A percentile compares a stretch with the other conserved stretches of the same genome.
Conservation (phyloP, 2,113 vertebrate species). For the Tetrax tetrax region DNA sequence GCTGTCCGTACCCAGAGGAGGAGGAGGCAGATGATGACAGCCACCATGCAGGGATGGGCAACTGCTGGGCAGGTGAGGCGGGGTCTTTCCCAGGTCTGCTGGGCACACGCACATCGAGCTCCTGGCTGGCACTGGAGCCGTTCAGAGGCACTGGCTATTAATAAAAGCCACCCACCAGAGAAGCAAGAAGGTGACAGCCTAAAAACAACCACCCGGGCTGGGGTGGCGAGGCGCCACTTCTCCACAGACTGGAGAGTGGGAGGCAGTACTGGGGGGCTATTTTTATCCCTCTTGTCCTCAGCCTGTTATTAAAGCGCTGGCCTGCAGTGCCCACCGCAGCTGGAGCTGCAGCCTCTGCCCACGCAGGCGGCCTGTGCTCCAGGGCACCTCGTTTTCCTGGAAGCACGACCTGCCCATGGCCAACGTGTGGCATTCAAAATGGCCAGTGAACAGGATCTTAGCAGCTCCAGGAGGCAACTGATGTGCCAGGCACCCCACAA, state of each 20-base stretch:
- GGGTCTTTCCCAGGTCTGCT: background rate
- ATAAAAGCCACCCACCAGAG: background rate
- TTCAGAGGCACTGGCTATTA: background rate
- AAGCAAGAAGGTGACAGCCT: slow-evolving; percentile 6
- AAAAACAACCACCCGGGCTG: slow-evolving; percentile 34
- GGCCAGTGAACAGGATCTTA: background rate
- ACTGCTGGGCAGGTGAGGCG: background rate
- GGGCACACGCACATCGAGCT: fast-evolving
- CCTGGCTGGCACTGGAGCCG: background rate
- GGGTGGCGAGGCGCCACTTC: background rate
- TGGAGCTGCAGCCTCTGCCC: background rate
- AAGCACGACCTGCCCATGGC: fast-evolving
- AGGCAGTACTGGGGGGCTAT: background rate
- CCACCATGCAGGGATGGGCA: background rate
- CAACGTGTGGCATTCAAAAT: fast-evolving
- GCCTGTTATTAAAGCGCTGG: background rate
- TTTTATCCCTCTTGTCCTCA: slow-evolving; percentile 5
- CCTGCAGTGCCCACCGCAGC: background rate
- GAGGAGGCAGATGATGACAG: background rate
- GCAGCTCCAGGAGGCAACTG: background rate
- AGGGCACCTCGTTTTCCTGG: background rate
- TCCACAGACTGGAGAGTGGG: background rate
- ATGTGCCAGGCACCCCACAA: background rate
- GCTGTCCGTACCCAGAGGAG: background rate
- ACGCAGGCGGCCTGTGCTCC: fast-evolving